phyloP scores from a whole-genome alignment of 2,113 vertebrate genomes.

The Hippocampus comes region DNA sequence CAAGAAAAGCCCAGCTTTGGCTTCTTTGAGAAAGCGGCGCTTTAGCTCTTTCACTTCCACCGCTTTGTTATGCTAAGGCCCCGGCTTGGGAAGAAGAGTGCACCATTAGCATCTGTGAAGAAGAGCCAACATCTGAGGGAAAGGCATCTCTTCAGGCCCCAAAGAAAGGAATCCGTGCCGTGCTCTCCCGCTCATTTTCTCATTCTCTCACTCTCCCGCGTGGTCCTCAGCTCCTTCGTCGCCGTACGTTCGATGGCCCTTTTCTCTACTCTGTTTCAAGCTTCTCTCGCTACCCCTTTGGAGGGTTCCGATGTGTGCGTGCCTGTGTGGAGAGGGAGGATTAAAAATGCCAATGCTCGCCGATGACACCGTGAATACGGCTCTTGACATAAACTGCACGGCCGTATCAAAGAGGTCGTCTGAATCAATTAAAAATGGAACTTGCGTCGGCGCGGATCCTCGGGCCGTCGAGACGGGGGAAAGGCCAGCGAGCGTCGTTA shows the following conservation, averaged over 20 bases:
- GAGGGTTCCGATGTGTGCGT: conserved; percentile 38
- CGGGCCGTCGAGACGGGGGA: background rate
- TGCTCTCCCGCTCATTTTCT: conserved; percentile 73
- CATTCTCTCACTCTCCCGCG: conserved; percentile 68
- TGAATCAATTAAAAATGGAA: background rate
- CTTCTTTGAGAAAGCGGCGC: conserved; percentile 76
- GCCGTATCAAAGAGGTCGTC: conserved; percentile 19
- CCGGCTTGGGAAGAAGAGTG: conserved; percentile 69
- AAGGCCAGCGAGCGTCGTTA: no score
- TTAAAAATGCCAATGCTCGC: conserved; percentile 38
- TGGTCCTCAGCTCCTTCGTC: conserved; percentile 65
- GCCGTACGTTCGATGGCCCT: conserved; percentile 47
- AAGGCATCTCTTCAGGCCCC: conserved; percentile 71
- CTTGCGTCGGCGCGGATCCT: background rate
- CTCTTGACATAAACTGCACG: conserved; percentile 25
- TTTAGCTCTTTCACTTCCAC: conserved; percentile 80
- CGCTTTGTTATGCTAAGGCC: conserved; percentile 80
- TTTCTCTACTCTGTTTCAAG: conserved; percentile 52
- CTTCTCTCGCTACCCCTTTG: conserved; percentile 63
- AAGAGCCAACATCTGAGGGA: conserved; percentile 80
- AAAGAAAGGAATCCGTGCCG: conserved; percentile 76
- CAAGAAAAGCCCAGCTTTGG: conserved; percentile 75
- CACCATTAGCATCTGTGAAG: conserved; percentile 79
- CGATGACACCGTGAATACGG: conserved; percentile 38
- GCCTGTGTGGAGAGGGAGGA: conserved; percentile 29